phyloP scores from a whole-genome alignment of 2,113 vertebrate species.

The Egretta garzetta region DNA sequence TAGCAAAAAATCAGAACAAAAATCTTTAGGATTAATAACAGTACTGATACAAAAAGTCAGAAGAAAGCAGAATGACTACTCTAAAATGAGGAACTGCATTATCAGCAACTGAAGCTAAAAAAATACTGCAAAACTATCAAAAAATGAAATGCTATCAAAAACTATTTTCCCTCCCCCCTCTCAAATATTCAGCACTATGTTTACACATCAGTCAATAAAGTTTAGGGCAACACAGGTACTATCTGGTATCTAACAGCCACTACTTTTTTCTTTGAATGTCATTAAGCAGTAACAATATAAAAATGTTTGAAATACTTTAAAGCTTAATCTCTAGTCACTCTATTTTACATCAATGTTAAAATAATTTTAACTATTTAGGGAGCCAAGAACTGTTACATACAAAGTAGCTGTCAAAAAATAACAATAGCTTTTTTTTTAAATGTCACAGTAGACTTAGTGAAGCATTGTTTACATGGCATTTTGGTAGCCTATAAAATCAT shows the following conservation, averaged over 20 bases:
- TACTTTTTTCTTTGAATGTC: not conserved
- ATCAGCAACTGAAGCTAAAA: not conserved
- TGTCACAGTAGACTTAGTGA: not conserved
- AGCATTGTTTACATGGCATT: not conserved
- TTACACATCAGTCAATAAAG: not conserved
- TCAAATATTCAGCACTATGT: not conserved
- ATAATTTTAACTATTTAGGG: not conserved
- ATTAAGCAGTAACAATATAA: not conserved
- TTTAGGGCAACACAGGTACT: not conserved
- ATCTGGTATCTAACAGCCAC: not conserved
- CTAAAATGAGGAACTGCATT: not conserved
- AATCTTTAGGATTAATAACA: not conserved
- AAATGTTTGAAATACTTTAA: not conserved
- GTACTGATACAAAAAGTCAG: not conserved
- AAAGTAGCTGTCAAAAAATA: not conserved
- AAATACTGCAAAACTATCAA: not conserved
- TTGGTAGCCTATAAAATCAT: not conserved
- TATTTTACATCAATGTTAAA: not conserved
- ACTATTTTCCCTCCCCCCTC: rapidly evolving
- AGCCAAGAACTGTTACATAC: not conserved
- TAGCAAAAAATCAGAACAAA: not conserved
- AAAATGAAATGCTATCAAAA: not conserved
- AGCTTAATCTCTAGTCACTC: not conserved
- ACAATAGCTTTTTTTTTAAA: not conserved
- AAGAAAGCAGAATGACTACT: not conserved